phyloP scores from a whole-genome alignment of 1,140 invertebrate species.

The Heliconius hewitsoni region DNA sequence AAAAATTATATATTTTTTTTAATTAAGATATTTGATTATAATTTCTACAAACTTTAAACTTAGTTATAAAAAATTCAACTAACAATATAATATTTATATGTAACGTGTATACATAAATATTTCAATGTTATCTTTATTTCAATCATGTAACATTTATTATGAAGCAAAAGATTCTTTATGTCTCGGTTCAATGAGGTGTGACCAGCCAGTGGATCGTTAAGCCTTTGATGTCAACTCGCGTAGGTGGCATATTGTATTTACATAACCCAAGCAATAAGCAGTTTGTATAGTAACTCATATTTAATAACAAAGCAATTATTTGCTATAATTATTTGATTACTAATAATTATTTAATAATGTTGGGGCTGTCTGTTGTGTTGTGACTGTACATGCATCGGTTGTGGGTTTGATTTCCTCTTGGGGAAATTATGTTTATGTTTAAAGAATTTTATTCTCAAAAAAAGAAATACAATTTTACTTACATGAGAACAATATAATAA shows the following conservation, averaged over 20 bases:
- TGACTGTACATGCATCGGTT: too few species aligned
- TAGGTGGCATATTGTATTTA: constrained; percentile 20
- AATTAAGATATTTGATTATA: too few species aligned
- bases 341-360: background rate
- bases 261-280: constrained; percentile 8
- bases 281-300: background rate
- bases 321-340: background rate
- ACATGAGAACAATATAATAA: too few species aligned
- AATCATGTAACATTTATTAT: constrained; percentile 1
- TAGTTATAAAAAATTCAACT: too few species aligned
- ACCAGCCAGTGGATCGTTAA: constrained; percentile 31
- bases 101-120: background rate
- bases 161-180: constrained; percentile 14
- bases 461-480: too few species aligned
- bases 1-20: too few species aligned
- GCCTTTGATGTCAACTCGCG: constrained; percentile 35
- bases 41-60: too few species aligned
- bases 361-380: too few species aligned
- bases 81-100: too few species aligned
- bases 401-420: too few species aligned
- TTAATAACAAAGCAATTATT: background rate
- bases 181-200: constrained; percentile 24
- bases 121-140: constrained; percentile 3
- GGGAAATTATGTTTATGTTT: too few species aligned
- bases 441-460: too few species aligned